A percentile compares a stretch with the other conserved stretches of the same genome.
These are phyloP conservation scores for Limenitis camilla DNA, from an alignment of 2,888 invertebrate species.

Conservation along the genomic window DNA sequence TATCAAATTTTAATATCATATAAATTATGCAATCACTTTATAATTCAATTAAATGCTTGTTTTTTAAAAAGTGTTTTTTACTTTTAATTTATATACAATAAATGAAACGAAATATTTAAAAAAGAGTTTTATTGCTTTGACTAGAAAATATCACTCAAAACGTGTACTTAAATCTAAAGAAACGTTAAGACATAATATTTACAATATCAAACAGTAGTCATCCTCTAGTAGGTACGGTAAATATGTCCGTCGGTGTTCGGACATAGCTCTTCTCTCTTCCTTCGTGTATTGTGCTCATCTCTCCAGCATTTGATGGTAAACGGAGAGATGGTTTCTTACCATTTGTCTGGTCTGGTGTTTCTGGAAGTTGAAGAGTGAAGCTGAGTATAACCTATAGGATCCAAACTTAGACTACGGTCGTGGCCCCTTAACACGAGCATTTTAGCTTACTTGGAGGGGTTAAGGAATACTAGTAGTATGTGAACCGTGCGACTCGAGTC, in stretches of 20 bases:
- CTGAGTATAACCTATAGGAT: too few species aligned
- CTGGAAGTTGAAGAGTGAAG: too few species aligned
- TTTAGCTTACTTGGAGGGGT: too few species aligned
- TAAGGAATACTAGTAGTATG: too few species aligned
- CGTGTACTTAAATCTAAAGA: conserved; percentile 9
- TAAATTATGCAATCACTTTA: too few species aligned
- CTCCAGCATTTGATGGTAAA: conserved; percentile 49
- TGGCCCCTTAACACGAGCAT: too few species aligned
- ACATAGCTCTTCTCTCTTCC: conserved; percentile 50
- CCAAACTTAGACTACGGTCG: too few species aligned
- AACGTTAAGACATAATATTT: too few species aligned
- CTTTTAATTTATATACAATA: not conserved
- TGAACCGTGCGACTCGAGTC: too few species aligned
- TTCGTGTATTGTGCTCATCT: conserved; percentile 63
- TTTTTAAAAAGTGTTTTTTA: not conserved
- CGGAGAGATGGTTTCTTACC: conserved; percentile 56
- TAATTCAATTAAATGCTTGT: too few species aligned
- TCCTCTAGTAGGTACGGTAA: conserved; percentile 48
- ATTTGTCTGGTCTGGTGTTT: conserved; percentile 28
- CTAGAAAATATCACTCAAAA: conserved; percentile 28
- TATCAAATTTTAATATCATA: too few species aligned
- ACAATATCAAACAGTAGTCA: too few species aligned
- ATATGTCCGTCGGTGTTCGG: conserved; percentile 40
- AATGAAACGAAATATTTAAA: not conserved
- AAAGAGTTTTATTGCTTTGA: conserved; percentile 19